Conservation (phyloP, 2,888 invertebrate species). For the Ochropleura plecta region DNA sequence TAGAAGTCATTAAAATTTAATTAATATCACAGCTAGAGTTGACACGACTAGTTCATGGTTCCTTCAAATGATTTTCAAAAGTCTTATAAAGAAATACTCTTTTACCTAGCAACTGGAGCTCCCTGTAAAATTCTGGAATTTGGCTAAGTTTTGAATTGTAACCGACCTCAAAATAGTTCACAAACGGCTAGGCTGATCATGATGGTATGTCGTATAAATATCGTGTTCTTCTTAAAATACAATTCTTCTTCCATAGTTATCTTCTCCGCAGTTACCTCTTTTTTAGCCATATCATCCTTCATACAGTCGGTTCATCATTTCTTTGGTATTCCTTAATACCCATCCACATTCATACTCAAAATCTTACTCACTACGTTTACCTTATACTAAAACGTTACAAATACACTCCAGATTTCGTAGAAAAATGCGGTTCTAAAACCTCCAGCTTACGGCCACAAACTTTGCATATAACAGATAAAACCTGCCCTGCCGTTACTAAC, state of each 20-base stretch:
- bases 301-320: too few relatives aligned
- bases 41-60: neutral
- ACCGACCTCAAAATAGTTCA: neutral
- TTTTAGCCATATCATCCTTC: too few relatives aligned
- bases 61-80: neutral
- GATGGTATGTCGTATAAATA: neutral
- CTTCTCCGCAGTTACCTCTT: too few relatives aligned
- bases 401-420: neutral
- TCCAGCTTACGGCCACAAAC: neutral
- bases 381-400: neutral
- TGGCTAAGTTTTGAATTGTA: too few relatives aligned
- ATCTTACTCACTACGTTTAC: too few relatives aligned
- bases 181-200: neutral
- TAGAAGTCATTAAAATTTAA: neutral
- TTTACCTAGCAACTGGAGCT: neutral
- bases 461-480: conserved; percentile 10
- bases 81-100: neutral
- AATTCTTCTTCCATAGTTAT: too few relatives aligned
- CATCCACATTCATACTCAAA: too few relatives aligned
- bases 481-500: neutral
- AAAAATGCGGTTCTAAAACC: conserved; percentile 3
- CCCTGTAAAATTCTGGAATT: neutral
- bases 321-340: too few relatives aligned
- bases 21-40: neutral
- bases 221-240: neutral